Evolutionary conservation across 2,797 vertebrate species (phyloP), one percentile per base, ranked within the genome.

Genomic region (Sebastes oblongus): DNA sequence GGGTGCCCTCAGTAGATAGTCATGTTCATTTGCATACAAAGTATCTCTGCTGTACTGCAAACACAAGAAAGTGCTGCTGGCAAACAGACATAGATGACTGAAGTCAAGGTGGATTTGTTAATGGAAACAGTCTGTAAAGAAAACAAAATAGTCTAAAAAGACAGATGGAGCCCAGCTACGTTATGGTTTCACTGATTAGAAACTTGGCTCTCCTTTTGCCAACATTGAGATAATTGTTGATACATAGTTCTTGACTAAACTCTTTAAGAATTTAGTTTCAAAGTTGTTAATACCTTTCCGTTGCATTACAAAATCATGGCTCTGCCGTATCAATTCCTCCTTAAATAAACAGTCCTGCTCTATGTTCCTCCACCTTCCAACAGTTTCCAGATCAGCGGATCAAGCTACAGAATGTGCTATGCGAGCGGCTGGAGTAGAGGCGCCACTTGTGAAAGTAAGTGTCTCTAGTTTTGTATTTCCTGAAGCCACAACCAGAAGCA

Each of bases 311-410:
- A 29, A 70, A 34, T n/a, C 30, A 3, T 16, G 4, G 11, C 46
- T 54, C 1, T 2, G 1, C 25, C 4, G 2, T 22, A 1, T 71
- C 1, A n/a, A 25, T 30, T 59, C 1, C 30, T 8, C 4, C 11
- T 61, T 13, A 46, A 74, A 65, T 80, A 65, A 83, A 71, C 36
- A 16, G 3, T 34, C 6, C 24, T 66, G 56, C 24, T 67, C 42
- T n/a, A 8, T 58, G 46, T 56, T 62, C 8, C 27, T 61, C 36
- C 11, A 8, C 52, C 3, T 81, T 56, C 78, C 62, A 61, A 50
- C 78, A 96, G 96, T n/a, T 95, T 89, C 78, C 0, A 6, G 3
- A 1, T 95, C 2, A 11, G 0, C 0, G 95, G 96, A 6, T 0
- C 36, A 0, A 75, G 54, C 62, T 74, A 3, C 72, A 93, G 13